Conservation (phyloP, 2,797 vertebrate genomes). For the Leontocebus nigricollis region DNA sequence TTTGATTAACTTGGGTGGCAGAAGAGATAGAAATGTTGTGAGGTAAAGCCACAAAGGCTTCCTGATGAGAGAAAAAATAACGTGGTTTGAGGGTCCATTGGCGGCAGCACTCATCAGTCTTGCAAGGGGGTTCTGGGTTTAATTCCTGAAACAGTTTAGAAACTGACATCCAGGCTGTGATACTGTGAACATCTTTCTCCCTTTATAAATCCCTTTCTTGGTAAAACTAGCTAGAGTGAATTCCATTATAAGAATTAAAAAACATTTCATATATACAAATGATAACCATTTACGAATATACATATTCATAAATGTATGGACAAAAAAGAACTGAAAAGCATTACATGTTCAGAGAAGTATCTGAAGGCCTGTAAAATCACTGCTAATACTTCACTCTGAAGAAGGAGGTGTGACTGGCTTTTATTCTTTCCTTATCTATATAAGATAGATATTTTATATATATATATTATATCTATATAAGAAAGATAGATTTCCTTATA, state of each 20-base stretch:
- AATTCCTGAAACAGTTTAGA: background rate
- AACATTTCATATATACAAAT: background rate
- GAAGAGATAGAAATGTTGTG: background rate
- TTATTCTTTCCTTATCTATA: too few species aligned
- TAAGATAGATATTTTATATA: too few species aligned
- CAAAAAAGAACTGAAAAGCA: background rate
- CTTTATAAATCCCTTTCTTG: background rate
- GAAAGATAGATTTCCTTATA: background rate
- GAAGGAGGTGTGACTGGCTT: background rate
- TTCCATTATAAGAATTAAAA: background rate
- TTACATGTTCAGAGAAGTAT: background rate
- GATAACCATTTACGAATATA: background rate
- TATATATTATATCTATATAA: too few species aligned
- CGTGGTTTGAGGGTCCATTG: background rate
- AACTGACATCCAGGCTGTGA: background rate
- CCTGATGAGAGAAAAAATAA: background rate
- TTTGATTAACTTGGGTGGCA: background rate
- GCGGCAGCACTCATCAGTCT: background rate
- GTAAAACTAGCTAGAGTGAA: background rate
- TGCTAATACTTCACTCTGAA: background rate
- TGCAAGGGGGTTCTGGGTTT: background rate
- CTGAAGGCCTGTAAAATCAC: background rate
- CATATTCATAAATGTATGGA: background rate
- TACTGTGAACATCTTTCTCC: background rate
- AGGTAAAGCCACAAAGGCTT: background rate